These are phyloP conservation scores for Leptopilina clavipes DNA, from an alignment of 1,140 invertebrate species.

Conservation along the genomic window DNA sequence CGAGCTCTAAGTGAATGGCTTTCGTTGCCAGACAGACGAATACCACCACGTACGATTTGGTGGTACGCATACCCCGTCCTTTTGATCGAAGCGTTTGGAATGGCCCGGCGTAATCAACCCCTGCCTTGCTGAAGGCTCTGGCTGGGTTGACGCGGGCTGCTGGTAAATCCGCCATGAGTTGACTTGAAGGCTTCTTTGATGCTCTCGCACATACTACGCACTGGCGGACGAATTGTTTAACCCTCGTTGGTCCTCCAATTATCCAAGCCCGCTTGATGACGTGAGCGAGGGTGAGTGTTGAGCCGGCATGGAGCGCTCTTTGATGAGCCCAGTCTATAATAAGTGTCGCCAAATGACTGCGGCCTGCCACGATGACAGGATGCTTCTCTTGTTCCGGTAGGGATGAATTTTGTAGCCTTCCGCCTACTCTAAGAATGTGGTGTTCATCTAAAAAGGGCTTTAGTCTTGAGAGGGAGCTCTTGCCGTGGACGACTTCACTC, in stretches of 20 bases:
- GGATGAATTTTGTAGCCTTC: too few species aligned
- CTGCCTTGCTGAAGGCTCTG: slow-evolving; percentile 28
- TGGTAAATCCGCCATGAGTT: slow-evolving; percentile 51
- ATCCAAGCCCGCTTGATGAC: slow-evolving; percentile 57
- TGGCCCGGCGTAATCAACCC: too few species aligned
- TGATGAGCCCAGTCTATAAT: not conserved
- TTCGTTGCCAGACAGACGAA: not conserved
- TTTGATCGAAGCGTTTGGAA: too few species aligned
- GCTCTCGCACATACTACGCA: slow-evolving; percentile 43
- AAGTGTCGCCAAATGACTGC: not conserved
- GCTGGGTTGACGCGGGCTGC: slow-evolving; percentile 15
- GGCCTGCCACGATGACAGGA: not conserved
- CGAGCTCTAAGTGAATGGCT: not conserved
- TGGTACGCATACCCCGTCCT: too few species aligned
- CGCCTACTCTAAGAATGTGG: slow-evolving; percentile 21
- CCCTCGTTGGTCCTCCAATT: slow-evolving; percentile 41
- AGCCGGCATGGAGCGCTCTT: slow-evolving; percentile 46
- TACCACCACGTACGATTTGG: not conserved
- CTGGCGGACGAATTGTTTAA: slow-evolving; percentile 48
- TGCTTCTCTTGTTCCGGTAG: not conserved
- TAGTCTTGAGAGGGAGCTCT: not conserved
- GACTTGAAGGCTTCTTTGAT: not conserved
- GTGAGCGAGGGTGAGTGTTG: slow-evolving; percentile 46
- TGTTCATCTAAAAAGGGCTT: slow-evolving; percentile 20
- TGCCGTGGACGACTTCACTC: slow-evolving; percentile 20